Base-by-base conservation (phyloP, 2,797 vertebrate species). In the Lycodopsis pacificus region DNA sequence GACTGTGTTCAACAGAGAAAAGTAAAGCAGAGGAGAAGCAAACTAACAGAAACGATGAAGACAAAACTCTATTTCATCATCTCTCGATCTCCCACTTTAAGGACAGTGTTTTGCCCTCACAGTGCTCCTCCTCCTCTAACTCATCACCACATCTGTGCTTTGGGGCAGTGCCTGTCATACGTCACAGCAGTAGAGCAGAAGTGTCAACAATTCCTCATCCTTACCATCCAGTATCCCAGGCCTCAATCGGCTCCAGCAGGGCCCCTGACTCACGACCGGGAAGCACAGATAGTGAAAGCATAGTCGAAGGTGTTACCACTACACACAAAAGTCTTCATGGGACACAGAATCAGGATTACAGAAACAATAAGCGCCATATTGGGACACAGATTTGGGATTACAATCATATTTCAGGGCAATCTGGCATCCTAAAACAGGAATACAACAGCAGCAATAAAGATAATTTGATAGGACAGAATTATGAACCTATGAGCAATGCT, bases 101-200 rank as follows among this genome's bases (percentile, higher is more conserved):
- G 22, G 63, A 65, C 20, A 58, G 25, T 49, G 48, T 48, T 27
- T 65, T 40, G 46, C 63, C 49, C 9, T 61, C 62, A 25, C 57
- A 46, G 53, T 40, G 46, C 14, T 44, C 66, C 32, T 20, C 73
- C 11, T 64, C 36, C 22, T 66, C 66, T 25, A 76, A 77, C 22
- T 79, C 73, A 42, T 70, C 74, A 3, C 54, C 64, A 19, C 73
- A 44, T 48, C 79, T 7, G 0, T 86, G 79, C 63, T 83, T 65
- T 58, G 85, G 76, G 27, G 82, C 84, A 7, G 93, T 94, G 30
- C 88, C 91, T 14, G 94, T 95, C 40, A 95, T 95, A 62, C 71
- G 91, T 72, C 91, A 94, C 82, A 89, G 90, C 77, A 77, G 91
- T 14, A 78, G 54, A 72, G 80, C 74, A 71, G 80, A 85, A 3